Conservation (phyloP, 2,888 invertebrate genomes). For the Byasa hedistus region DNA sequence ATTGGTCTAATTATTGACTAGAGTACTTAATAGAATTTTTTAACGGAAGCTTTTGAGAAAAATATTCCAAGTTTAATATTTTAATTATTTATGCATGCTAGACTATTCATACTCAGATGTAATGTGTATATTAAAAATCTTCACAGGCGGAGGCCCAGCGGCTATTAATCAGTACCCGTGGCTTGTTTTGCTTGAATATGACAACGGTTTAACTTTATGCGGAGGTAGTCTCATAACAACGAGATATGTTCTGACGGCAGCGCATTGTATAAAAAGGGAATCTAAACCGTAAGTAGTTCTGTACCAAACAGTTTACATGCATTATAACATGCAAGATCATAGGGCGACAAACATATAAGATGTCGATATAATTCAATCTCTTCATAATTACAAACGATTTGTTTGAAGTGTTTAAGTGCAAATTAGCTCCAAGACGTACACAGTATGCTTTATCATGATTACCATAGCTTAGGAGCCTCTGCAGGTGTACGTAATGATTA, state of each 20-base stretch:
- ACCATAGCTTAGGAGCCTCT: too few species aligned
- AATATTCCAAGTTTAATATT: not conserved
- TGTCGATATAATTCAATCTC: not conserved
- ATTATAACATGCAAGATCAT: not conserved
- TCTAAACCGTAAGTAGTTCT: constrained; percentile 26
- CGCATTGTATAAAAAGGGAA: constrained; percentile 52
- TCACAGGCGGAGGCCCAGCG: constrained; percentile 52
- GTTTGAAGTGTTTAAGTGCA: too few species aligned
- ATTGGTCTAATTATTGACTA: too few species aligned
- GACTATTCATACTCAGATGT: not conserved
- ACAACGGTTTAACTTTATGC: constrained; percentile 43
- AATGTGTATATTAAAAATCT: not conserved
- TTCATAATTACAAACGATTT: not conserved
- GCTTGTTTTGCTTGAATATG: constrained; percentile 65
- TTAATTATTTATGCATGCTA: not conserved
- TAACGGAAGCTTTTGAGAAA: too few species aligned
- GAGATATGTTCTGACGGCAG: constrained; percentile 68
- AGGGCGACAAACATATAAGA: not conserved
- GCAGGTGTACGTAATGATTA: too few species aligned
- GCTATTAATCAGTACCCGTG: constrained; percentile 70
- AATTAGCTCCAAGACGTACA: too few species aligned
- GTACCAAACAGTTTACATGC: not conserved
- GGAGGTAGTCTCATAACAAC: constrained; percentile 63
- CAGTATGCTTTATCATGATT: too few species aligned
- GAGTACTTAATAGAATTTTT: too few species aligned